Base-by-base conservation (phyloP, 2,888 invertebrate species). In the Drosophila tripunctata region DNA sequence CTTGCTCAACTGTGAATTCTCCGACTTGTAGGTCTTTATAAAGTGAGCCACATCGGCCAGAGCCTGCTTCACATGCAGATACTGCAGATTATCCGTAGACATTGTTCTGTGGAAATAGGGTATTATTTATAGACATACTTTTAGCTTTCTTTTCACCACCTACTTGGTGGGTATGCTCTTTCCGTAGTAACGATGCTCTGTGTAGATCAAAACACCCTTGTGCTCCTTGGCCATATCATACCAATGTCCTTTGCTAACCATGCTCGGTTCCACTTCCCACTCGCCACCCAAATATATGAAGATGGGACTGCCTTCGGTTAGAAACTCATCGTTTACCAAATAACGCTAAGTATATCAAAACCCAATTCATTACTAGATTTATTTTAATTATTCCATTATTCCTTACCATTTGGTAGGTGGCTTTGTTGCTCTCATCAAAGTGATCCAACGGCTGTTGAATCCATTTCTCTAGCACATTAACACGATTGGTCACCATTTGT, bases 131-230 rank as follows among this genome's bases (percentile, higher is more conserved):
- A 3, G 2, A n/a, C n/a, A n/a, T n/a, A n/a, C n/a, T n/a, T n/a
- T n/a, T n/a, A n/a, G n/a, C n/a, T n/a, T n/a, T 21, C 0, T 4
- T 0, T 4, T 0, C 6, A 50, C 93, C 6, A 50, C 93, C 92
- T 90, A 96, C 96, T 79, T 70, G 6, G 94, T 94, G 0, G 96
- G 96, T 65, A 92, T 92, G 73, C 95, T 96, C 43, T 93, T 72
- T 1, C 97, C 97, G 87, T 97, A 97, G 89, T 93, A 97, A 72
- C 97, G 93, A 89, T 97, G 97, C 88, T 97, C 97, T 0, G 96
- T 94, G 75, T 94, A 94, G 87, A 95, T 94, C 70, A 96, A 91
- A 1, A 93, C 93, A 0, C 94, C 96, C 0, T 92, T 91, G 69
- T 94, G 92, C 10, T 90, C 80, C 47, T 87, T 69, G 0, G 94